A percentile compares a stretch with the other conserved stretches of the same genome.
These are phyloP conservation scores for Troilus luridus DNA, from an alignment of 2,888 invertebrate species.

Conservation along the genomic window DNA sequence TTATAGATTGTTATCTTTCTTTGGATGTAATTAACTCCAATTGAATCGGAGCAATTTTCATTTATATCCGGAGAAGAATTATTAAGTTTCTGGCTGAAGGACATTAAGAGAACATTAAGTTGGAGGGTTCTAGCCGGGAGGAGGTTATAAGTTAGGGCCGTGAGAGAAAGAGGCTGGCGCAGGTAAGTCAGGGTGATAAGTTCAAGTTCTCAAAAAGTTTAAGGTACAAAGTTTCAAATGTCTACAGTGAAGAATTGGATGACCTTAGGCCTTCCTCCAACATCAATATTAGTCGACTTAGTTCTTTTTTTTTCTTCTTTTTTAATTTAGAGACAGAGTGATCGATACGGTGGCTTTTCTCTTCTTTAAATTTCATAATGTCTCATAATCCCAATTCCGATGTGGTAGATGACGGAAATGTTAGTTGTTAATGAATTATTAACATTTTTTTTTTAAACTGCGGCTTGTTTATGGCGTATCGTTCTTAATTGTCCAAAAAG, in stretches of 20 bases:
- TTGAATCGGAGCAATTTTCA: slow-evolving; percentile 33
- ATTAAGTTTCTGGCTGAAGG: slow-evolving; percentile 19
- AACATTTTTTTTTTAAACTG: no score
- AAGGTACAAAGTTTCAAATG: slow-evolving; percentile 51
- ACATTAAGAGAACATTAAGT: slow-evolving; percentile 30
- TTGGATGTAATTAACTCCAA: neutral
- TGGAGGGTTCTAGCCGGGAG: neutral
- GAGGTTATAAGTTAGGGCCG: slow-evolving; percentile 19
- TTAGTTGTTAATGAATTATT: neutral
- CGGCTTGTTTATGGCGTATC: no score
- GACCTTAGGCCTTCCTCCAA: slow-evolving; percentile 51
- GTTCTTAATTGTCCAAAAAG: no score
- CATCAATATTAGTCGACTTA: slow-evolving; percentile 54
- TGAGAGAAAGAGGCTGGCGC: slow-evolving; percentile 27
- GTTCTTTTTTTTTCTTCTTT: slow-evolving; percentile 42
- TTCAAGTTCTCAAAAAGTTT: slow-evolving; percentile 50
- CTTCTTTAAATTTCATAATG: slow-evolving; percentile 15
- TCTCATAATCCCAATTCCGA: neutral
- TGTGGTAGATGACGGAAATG: neutral
- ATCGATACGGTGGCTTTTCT: slow-evolving; percentile 25
- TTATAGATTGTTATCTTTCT: neutral
- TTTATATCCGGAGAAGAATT: slow-evolving; percentile 12
- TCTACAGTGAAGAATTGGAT: slow-evolving; percentile 55
- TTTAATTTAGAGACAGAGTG: slow-evolving; percentile 47
- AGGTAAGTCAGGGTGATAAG: slow-evolving; percentile 48